A percentile compares a stretch with the other conserved stretches of the same genome.
Conservation (phyloP, 1,140 invertebrate genomes). For the Cheumatopsyche charites region DNA sequence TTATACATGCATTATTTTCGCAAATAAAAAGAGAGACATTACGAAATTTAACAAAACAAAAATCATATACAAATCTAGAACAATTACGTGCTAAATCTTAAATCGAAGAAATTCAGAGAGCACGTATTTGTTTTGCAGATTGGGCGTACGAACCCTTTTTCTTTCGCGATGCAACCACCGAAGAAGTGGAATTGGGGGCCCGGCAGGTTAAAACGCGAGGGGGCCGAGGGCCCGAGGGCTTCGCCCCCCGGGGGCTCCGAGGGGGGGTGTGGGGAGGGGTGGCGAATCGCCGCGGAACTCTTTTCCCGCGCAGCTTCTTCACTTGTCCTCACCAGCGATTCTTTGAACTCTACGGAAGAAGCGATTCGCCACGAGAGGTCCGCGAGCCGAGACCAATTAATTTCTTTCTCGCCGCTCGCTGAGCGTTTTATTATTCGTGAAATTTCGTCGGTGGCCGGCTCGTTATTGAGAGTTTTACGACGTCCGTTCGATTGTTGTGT, state of each 20-base stretch:
- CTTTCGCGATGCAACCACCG: conserved; percentile 39
- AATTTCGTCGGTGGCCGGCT: conserved; percentile 8
- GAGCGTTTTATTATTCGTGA: neutral
- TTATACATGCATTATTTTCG: too few species aligned
- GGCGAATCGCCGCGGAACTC: conserved; percentile 16
- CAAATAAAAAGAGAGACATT: too few species aligned
- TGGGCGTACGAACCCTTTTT: conserved; percentile 31
- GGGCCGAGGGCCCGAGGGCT: neutral
- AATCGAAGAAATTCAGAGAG: too few species aligned
- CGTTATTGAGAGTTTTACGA: neutral
- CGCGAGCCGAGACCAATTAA: neutral
- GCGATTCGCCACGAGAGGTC: conserved; percentile 9
- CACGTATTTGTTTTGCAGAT: conserved; percentile 11
- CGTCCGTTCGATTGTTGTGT: neutral
- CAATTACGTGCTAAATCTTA: too few species aligned
- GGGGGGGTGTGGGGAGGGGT: neutral
- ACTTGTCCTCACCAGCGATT: conserved; percentile 33
- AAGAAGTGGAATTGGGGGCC: conserved; percentile 13
- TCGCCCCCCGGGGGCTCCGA: too few species aligned
- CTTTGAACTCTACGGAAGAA: conserved; percentile 32
- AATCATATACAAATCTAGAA: too few species aligned
- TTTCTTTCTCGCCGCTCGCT: neutral
- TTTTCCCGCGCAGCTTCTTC: conserved; percentile 32
- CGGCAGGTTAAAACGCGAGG: neutral
- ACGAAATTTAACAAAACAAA: too few species aligned